Conservation (phyloP, 2,888 invertebrate genomes). For the Archips crataeganus region DNA sequence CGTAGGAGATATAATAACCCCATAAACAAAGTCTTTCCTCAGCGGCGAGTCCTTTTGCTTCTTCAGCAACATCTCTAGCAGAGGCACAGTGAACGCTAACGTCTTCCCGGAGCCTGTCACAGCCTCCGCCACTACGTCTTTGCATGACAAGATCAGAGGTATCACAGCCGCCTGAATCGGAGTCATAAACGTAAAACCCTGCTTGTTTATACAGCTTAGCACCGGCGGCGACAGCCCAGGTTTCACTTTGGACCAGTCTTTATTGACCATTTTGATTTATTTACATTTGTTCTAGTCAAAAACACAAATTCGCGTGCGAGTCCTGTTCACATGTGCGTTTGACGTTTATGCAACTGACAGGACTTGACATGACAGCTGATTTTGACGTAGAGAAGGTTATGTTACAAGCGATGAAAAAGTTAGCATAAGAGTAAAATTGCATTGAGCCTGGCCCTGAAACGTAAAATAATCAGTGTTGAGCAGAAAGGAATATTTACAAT, state of each 20-base stretch:
- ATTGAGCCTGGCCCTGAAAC: neutral
- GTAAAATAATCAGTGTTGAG: neutral
- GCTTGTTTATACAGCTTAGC: conserved; percentile 79
- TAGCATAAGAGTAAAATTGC: neutral
- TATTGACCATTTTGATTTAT: conserved; percentile 69
- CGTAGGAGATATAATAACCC: conserved; percentile 97
- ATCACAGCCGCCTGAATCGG: conserved; percentile 94
- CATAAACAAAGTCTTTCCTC: conserved; percentile 92
- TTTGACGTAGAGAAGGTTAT: conserved; percentile 44
- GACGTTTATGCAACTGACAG: conserved; percentile 1
- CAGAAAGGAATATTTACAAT: neutral
- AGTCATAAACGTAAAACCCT: conserved; percentile 85
- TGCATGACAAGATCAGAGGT: conserved; percentile 94
- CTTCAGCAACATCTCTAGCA: conserved; percentile 92
- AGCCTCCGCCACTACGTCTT: conserved; percentile 99
- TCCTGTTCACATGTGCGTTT: conserved; percentile 47
- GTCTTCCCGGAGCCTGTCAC: conserved; percentile 99
- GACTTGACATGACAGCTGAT: conserved; percentile 41
- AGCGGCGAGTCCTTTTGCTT: conserved; percentile 87
- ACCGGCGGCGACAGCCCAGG: conserved; percentile 81
- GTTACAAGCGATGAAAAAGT: conserved; percentile 7
- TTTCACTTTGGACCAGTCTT: conserved; percentile 72
- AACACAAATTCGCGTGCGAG: conserved; percentile 16
- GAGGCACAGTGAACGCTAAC: conserved; percentile 96
- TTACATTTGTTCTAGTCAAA: conserved; percentile 29